These are phyloP conservation scores for Hyphantria cunea DNA, from an alignment of 1,140 invertebrate species.

Conservation along the genomic window DNA sequence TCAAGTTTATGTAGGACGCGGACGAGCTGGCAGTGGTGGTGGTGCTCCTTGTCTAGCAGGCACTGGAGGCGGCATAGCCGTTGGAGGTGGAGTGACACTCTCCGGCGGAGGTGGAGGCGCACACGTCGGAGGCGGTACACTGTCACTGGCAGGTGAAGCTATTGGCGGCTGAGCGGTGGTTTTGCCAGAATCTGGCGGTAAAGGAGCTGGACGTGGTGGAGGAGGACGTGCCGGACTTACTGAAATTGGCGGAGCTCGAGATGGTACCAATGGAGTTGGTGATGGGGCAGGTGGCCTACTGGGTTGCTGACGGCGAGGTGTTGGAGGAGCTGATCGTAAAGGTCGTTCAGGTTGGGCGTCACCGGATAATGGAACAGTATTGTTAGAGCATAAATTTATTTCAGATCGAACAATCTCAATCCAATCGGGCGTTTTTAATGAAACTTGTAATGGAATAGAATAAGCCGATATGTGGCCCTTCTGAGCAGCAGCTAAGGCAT, in stretches of 20 bases:
- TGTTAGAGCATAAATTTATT: slow-evolving; percentile 91
- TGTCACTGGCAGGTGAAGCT: slow-evolving; percentile 57
- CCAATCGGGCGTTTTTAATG: slow-evolving; percentile 94
- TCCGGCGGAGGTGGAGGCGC: slow-evolving; percentile 86
- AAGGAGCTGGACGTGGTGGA: slow-evolving; percentile 79
- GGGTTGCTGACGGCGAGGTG: slow-evolving; percentile 72
- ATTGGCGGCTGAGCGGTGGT: slow-evolving; percentile 59
- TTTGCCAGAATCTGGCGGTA: slow-evolving; percentile 67
- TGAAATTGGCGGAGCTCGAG: slow-evolving; percentile 78
- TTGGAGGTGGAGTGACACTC: slow-evolving; percentile 76
- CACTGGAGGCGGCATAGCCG: slow-evolving; percentile 83
- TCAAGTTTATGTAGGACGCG: slow-evolving; percentile 50
- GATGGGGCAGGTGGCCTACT: slow-evolving; percentile 82
- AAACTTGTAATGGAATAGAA: slow-evolving; percentile 86
- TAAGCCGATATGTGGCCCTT: slow-evolving; percentile 83
- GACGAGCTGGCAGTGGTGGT: slow-evolving; percentile 88
- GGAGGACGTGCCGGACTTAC: slow-evolving; percentile 75
- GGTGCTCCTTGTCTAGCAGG: slow-evolving; percentile 82
- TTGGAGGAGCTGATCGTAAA: slow-evolving; percentile 75
- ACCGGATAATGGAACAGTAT: slow-evolving; percentile 88
- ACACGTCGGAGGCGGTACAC: slow-evolving; percentile 73
- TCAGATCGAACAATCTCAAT: slow-evolving; percentile 90
- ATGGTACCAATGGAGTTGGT: slow-evolving; percentile 82
- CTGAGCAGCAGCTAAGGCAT: slow-evolving; percentile 88
- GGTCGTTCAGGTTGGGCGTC: slow-evolving; percentile 62